A percentile compares a stretch with the other conserved stretches of the same genome.
Evolutionary conservation across 1,140 invertebrate species (phyloP).

Genomic region (Cataglyphis hispanica): DNA sequence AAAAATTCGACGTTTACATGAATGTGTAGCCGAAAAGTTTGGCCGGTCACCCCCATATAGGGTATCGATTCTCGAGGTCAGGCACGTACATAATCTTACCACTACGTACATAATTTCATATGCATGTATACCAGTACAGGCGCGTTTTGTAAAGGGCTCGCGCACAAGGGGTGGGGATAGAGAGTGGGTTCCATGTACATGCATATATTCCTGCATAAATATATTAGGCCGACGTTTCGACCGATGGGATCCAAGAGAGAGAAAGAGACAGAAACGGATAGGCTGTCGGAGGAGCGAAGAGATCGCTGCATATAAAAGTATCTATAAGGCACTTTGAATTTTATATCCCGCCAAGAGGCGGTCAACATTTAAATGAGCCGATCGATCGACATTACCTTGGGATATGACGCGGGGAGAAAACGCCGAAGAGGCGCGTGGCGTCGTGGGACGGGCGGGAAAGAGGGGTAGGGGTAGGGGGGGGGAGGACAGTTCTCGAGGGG

Average conservation of each 20-base stretch:
- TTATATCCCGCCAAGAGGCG: slow-evolving; percentile 77
- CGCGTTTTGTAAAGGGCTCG: slow-evolving; percentile 27
- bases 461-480: too few relatives aligned
- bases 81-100: slow-evolving; percentile 54
- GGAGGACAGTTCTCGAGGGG: slow-evolving; percentile 59
- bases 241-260: slow-evolving; percentile 44
- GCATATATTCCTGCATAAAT: slow-evolving; percentile 84
- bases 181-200: slow-evolving; percentile 73
- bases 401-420: slow-evolving; percentile 57
- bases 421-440: slow-evolving; percentile 64
- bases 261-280: slow-evolving; percentile 46
- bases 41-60: slow-evolving; percentile 38
- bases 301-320: slow-evolving; percentile 81
- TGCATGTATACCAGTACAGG: slow-evolving; percentile 47
- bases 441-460: slow-evolving; percentile 50
- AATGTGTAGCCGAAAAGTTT: slow-evolving; percentile 60
- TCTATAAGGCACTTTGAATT: slow-evolving; percentile 83
- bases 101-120: slow-evolving; percentile 68
- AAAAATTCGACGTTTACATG: slow-evolving; percentile 20
- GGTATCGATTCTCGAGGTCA: slow-evolving; percentile 62
- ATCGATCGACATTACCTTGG: slow-evolving; percentile 78
- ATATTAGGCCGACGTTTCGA: slow-evolving; percentile 79
- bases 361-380: slow-evolving; percentile 84
- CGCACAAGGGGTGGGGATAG: slow-evolving; percentile 42
- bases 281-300: slow-evolving; percentile 55